Percentiles rank a stretch among this genome's conserved stretches.
Conservation (phyloP, 2,113 vertebrate genomes). For the Thymallus thymallus region DNA sequence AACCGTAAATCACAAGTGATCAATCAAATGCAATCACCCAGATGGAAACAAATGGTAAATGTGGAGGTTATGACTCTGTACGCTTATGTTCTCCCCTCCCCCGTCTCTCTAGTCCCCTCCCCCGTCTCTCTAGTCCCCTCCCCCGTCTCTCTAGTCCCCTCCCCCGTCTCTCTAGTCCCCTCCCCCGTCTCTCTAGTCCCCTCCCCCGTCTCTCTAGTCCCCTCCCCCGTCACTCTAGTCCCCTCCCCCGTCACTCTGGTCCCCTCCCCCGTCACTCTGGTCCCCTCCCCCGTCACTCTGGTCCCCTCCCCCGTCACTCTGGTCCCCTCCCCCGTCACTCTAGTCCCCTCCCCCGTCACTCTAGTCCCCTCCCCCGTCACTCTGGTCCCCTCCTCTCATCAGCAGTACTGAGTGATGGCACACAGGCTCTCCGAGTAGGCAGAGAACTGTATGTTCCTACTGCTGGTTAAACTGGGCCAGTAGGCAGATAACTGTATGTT, state of each 20-base stretch:
- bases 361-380: too few species aligned
- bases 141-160: too few species aligned
- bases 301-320: slow-evolving; percentile 15
- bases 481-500: too few species aligned
- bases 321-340: too few species aligned
- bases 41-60: slow-evolving; percentile 3
- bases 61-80: background rate
- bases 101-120: slow-evolving; percentile 35
- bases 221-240: too few species aligned
- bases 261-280: too few species aligned
- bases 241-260: slow-evolving; percentile 34
- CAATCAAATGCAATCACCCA: slow-evolving; percentile 9
- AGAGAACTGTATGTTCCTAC: too few species aligned
- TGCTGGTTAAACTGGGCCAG: too few species aligned
- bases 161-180: background rate
- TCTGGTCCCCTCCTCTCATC: slow-evolving; percentile 51
- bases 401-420: slow-evolving; percentile 64
- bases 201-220: too few species aligned
- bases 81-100: slow-evolving; percentile 31
- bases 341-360: too few species aligned
- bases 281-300: too few species aligned
- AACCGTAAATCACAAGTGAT: background rate
- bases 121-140: too few species aligned
- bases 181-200: slow-evolving; percentile 1
- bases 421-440: slow-evolving; percentile 58